A percentile compares a stretch with the other conserved stretches of the same genome.
Evolutionary conservation across 1,140 invertebrate species (phyloP).

Genomic region (Aradophagus sp.): DNA sequence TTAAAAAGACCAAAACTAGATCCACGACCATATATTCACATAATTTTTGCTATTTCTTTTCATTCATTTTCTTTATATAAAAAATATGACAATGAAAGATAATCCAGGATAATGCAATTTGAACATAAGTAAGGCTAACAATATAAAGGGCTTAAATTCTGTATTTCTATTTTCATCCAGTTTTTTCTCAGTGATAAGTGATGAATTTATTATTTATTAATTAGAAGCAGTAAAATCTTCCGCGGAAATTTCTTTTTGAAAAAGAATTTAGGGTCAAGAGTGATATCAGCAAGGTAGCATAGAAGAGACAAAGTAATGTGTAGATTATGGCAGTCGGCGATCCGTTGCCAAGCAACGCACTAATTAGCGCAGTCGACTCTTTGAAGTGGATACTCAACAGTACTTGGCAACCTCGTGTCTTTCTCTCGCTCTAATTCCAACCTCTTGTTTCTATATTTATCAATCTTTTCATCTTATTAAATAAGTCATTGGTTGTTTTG

Average conservation of each 20-base stretch:
- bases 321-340: slow-evolving; percentile 69
- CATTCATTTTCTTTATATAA: too few species aligned
- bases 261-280: slow-evolving; percentile 36
- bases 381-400: slow-evolving; percentile 74
- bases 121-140: too few species aligned
- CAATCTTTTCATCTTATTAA: slow-evolving; percentile 37
- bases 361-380: slow-evolving; percentile 76
- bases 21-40: too few species aligned
- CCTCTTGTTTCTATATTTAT: slow-evolving; percentile 39
- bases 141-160: too few species aligned
- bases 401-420: slow-evolving; percentile 69
- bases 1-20: too few species aligned
- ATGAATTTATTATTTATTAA: slow-evolving; percentile 29
- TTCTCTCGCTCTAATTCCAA: slow-evolving; percentile 57
- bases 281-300: slow-evolving; percentile 52
- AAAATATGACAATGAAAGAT: too few species aligned
- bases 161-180: too few species aligned
- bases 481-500: slow-evolving; percentile 42
- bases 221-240: slow-evolving; percentile 22
- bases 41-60: too few species aligned
- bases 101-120: too few species aligned
- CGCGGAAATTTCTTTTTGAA: slow-evolving; percentile 45
- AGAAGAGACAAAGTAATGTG: slow-evolving; percentile 63
- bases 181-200: too few species aligned
- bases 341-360: slow-evolving; percentile 74